Conservation (phyloP, 1,140 invertebrate species). For the Stegodyphus dumicola region DNA sequence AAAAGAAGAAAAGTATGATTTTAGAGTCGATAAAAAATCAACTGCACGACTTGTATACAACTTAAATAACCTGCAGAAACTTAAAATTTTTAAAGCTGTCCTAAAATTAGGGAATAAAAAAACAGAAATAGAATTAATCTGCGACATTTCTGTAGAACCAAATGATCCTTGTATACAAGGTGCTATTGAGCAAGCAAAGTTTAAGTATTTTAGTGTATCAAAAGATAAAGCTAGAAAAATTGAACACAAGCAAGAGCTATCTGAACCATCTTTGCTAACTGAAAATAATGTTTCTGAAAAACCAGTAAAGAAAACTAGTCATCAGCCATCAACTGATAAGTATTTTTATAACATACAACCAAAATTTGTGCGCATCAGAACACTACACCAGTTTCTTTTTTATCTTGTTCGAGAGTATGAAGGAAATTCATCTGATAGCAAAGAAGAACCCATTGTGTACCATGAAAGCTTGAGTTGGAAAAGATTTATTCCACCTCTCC, state of each 20-base stretch:
- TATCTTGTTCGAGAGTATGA: conserved; percentile 75
- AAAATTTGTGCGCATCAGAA: conserved; percentile 77
- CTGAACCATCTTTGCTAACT: background rate
- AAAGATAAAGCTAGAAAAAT: conserved; percentile 2
- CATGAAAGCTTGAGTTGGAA: conserved; percentile 74
- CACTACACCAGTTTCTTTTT: conserved; percentile 77
- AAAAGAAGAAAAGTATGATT: conserved; percentile 72
- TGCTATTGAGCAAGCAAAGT: conserved; percentile 74
- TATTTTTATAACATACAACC: conserved; percentile 67
- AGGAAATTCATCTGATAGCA: conserved; percentile 63
- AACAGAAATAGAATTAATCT: conserved; percentile 73
- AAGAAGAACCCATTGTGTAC: conserved; percentile 66
- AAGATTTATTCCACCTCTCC: conserved; percentile 79
- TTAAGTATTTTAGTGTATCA: conserved; percentile 71
- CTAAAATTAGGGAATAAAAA: conserved; percentile 70
- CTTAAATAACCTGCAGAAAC: conserved; percentile 72
- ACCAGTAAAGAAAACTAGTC: background rate
- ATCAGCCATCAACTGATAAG: background rate
- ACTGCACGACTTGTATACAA: conserved; percentile 73
- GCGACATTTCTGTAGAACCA: conserved; percentile 71
- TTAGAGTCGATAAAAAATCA: conserved; percentile 75
- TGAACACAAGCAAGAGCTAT: background rate
- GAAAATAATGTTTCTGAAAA: background rate
- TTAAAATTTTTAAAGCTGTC: conserved; percentile 74
- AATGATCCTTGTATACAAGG: conserved; percentile 73